A percentile compares a stretch with the other conserved stretches of the same genome.
These are phyloP conservation scores for Scolopax bukidnonensis DNA, from an alignment of 2,797 vertebrate species.

Conservation along the genomic window DNA sequence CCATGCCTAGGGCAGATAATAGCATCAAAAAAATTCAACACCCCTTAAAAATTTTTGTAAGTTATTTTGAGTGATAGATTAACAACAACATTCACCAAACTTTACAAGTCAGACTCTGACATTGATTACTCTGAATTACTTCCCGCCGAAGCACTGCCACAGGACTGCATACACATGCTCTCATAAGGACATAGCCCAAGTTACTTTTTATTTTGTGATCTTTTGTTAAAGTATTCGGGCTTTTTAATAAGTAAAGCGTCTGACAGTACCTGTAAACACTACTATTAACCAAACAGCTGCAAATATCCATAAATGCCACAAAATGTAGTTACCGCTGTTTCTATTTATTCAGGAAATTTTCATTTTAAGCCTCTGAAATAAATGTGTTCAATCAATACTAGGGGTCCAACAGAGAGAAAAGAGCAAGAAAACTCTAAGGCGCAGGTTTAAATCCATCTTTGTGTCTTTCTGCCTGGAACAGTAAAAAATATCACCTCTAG, in stretches of 20 bases:
- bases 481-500: background rate
- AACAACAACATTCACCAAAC: background rate
- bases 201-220: slow-evolving; percentile 4
- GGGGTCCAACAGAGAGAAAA: slow-evolving; percentile 1
- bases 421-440: background rate
- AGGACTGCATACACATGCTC: background rate
- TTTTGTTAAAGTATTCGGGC: slow-evolving; percentile 23
- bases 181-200: background rate
- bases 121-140: background rate
- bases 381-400: slow-evolving; percentile 41
- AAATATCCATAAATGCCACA: slow-evolving; percentile 43
- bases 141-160: background rate
- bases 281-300: slow-evolving; percentile 35
- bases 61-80: background rate
- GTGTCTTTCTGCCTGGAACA: background rate
- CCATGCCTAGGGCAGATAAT: background rate
- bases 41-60: background rate
- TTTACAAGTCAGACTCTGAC: background rate
- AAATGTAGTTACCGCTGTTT: slow-evolving; percentile 33
- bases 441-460: background rate
- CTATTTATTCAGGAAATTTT: slow-evolving; percentile 54
- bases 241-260: background rate
- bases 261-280: slow-evolving; percentile 51
- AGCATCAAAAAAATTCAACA: background rate
- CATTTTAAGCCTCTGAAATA: slow-evolving; percentile 46